These are phyloP conservation scores for Stictonetta naevosa DNA, from an alignment of 2,113 vertebrate genomes.

Conservation along the genomic window DNA sequence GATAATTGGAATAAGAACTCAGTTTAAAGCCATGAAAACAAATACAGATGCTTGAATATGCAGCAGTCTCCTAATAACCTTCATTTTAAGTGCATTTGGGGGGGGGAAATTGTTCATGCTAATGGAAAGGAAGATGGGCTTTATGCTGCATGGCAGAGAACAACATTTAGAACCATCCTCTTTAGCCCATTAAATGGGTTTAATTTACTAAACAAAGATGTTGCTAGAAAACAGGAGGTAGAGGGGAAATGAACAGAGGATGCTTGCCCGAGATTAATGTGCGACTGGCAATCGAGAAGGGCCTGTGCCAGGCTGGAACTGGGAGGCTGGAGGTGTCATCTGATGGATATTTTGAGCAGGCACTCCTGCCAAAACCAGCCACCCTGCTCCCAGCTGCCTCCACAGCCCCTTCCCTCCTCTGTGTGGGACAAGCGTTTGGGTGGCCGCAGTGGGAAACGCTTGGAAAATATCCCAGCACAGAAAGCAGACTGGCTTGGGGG, in stretches of 20 bases:
- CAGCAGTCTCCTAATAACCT: conserved; percentile 65
- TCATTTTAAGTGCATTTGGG: conserved; percentile 74
- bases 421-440: background rate
- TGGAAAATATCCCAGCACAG: background rate
- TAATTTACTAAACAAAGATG: conserved; percentile 68
- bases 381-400: background rate
- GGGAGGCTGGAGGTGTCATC: background rate
- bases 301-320: conserved; percentile 2
- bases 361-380: background rate
- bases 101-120: conserved; percentile 67
- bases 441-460: background rate
- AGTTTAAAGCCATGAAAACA: conserved; percentile 66
- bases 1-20: conserved; percentile 53
- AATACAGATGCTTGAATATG: conserved; percentile 64
- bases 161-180: conserved; percentile 63
- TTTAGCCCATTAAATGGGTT: conserved; percentile 65
- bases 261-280: conserved; percentile 40
- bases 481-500: background rate
- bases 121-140: conserved; percentile 71
- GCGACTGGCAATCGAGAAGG: background rate
- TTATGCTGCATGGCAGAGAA: conserved; percentile 61
- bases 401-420: background rate
- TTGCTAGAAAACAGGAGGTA: conserved; percentile 56
- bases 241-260: conserved; percentile 58
- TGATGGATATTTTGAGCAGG: background rate